phyloP scores from a whole-genome alignment of 1,140 invertebrate species.

The Calosoma granatense region DNA sequence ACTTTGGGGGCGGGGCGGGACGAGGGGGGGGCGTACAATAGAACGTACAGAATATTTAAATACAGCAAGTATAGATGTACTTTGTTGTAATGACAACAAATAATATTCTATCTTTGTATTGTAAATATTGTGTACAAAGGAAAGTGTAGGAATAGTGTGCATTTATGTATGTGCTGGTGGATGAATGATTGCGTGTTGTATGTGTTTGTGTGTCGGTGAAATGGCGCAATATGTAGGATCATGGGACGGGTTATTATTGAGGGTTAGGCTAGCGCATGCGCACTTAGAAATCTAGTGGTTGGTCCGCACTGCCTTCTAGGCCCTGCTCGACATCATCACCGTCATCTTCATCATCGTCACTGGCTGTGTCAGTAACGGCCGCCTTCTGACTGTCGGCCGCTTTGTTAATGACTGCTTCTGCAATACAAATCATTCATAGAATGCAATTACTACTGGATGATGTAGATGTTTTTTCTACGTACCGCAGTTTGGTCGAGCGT shows the following conservation, averaged over 20 bases:
- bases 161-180: neutral
- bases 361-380: constrained; percentile 18
- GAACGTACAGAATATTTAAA: no score
- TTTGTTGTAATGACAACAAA: no score
- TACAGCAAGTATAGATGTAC: no score
- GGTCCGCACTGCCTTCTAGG: constrained; percentile 66
- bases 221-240: neutral
- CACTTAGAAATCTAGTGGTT: constrained; percentile 62
- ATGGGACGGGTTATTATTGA: neutral
- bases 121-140: neutral
- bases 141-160: neutral
- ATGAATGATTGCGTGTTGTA: neutral
- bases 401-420: constrained; percentile 50
- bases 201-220: neutral
- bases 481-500: constrained; percentile 81
- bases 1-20: no score
- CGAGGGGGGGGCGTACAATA: no score
- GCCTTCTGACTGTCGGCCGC: constrained; percentile 32
- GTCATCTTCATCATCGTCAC: constrained; percentile 54
- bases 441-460: constrained; percentile 19
- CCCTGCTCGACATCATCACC: constrained; percentile 55
- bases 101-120: neutral
- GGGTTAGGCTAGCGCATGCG: neutral
- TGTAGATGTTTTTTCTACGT: constrained; percentile 32
- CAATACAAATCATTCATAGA: constrained; percentile 23